phyloP scores from a whole-genome alignment of 2,888 invertebrate species.

The Caradrina clavipalpis region DNA sequence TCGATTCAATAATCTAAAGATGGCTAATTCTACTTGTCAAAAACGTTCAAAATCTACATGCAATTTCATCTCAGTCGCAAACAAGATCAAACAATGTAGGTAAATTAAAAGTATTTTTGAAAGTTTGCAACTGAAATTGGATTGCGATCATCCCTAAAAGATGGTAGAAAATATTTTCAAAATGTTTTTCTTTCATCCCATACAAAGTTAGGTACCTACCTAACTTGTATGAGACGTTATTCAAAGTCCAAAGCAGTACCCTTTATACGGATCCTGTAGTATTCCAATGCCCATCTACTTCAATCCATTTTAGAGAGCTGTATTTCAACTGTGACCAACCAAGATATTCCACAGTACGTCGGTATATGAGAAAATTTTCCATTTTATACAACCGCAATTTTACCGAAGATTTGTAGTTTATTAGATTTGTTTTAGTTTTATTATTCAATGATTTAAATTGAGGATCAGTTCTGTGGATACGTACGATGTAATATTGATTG shows the following conservation, averaged over 20 bases:
- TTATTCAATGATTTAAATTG: conserved; percentile 11
- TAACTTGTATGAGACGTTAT: too few relatives aligned
- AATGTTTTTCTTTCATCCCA: background rate
- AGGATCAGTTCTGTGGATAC: background rate
- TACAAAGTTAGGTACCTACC: background rate
- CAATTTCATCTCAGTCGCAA: too few relatives aligned
- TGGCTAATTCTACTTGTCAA: too few relatives aligned
- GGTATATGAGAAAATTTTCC: conserved; percentile 49
- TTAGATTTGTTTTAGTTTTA: conserved; percentile 37
- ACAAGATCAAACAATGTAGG: too few relatives aligned
- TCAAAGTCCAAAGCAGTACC: conserved; percentile 1
- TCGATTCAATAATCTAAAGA: too few relatives aligned
- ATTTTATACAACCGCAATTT: conserved; percentile 54
- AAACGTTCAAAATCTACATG: too few relatives aligned
- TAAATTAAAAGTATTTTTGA: too few relatives aligned
- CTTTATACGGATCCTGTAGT: conserved; percentile 13
- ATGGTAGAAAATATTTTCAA: too few relatives aligned
- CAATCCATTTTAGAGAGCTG: conserved; percentile 43
- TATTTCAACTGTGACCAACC: conserved; percentile 55
- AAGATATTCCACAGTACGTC: conserved; percentile 38
- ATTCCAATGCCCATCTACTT: conserved; percentile 36
- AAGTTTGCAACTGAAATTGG: too few relatives aligned
- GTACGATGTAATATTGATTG: background rate
- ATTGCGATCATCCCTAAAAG: too few relatives aligned
- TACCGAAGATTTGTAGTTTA: conserved; percentile 34